phyloP scores from a whole-genome alignment of 2,888 invertebrate species.

The Idaea aversata region DNA sequence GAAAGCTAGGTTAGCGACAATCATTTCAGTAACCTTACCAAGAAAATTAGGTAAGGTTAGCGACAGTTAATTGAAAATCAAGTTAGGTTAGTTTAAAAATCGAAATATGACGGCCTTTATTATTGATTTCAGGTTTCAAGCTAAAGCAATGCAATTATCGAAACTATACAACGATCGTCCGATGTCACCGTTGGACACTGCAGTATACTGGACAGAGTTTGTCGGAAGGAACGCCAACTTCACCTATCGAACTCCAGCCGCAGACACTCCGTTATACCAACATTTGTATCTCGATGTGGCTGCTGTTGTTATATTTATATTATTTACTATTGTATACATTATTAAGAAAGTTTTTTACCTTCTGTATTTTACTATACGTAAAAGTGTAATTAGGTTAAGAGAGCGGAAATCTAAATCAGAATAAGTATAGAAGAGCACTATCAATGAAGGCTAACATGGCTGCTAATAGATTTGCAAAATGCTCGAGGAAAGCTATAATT shows the following conservation, averaged over 20 bases:
- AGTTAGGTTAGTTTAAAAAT: too few species aligned
- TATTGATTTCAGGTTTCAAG: slow-evolving; percentile 55
- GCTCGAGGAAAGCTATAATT: too few species aligned
- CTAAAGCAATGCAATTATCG: slow-evolving; percentile 70
- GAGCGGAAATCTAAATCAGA: background rate
- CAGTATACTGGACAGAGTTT: slow-evolving; percentile 84
- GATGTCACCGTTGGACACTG: slow-evolving; percentile 79
- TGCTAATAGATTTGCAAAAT: too few species aligned
- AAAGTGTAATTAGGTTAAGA: background rate
- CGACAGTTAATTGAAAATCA: too few species aligned
- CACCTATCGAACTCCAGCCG: slow-evolving; percentile 72
- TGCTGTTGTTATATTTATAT: slow-evolving; percentile 29
- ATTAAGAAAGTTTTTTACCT: slow-evolving; percentile 21
- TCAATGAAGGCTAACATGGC: too few species aligned
- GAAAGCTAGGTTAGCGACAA: too few species aligned
- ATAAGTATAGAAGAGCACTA: background rate
- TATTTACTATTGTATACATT: slow-evolving; percentile 24
- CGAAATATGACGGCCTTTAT: background rate
- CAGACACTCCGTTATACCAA: slow-evolving; percentile 77
- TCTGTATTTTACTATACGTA: background rate
- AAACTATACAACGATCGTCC: slow-evolving; percentile 81
- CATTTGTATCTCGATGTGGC: slow-evolving; percentile 64
- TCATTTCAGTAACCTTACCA: too few species aligned
- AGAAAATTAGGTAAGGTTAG: too few species aligned
- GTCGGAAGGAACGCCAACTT: slow-evolving; percentile 76